These are phyloP conservation scores for Nycteola revayana DNA, from an alignment of 2,888 invertebrate genomes.

Conservation along the genomic window DNA sequence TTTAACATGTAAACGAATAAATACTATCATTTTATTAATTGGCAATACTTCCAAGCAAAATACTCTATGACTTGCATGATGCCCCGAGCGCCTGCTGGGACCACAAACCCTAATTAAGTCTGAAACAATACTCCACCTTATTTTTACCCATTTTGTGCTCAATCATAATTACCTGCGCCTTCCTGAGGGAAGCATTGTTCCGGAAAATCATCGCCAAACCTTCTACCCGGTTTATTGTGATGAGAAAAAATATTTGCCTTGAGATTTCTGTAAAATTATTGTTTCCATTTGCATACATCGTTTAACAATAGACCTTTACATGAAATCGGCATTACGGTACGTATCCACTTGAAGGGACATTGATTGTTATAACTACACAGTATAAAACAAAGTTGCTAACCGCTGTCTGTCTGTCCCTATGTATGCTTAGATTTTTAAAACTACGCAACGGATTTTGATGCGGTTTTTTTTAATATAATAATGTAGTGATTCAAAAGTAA, in stretches of 20 bases:
- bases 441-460: too few species aligned
- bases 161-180: slow-evolving; percentile 75
- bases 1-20: too few species aligned
- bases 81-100: slow-evolving; percentile 53
- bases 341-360: too few species aligned
- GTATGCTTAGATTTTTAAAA: too few species aligned
- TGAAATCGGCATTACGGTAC: too few species aligned
- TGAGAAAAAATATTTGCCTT: slow-evolving; percentile 48
- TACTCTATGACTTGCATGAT: slow-evolving; percentile 62
- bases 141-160: slow-evolving; percentile 81
- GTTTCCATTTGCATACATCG: slow-evolving; percentile 7
- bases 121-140: slow-evolving; percentile 74
- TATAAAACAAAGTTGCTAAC: too few species aligned
- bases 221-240: slow-evolving; percentile 47
- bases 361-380: too few species aligned
- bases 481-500: too few species aligned
- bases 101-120: slow-evolving; percentile 79
- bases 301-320: too few species aligned
- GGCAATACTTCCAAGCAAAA: neutral
- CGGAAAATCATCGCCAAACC: slow-evolving; percentile 60
- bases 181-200: slow-evolving; percentile 68
- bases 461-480: too few species aligned
- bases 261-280: slow-evolving; percentile 29
- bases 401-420: too few species aligned
- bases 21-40: too few species aligned